phyloP scores from a whole-genome alignment of 2,797 vertebrate genomes.

The Xenopus petersii region DNA sequence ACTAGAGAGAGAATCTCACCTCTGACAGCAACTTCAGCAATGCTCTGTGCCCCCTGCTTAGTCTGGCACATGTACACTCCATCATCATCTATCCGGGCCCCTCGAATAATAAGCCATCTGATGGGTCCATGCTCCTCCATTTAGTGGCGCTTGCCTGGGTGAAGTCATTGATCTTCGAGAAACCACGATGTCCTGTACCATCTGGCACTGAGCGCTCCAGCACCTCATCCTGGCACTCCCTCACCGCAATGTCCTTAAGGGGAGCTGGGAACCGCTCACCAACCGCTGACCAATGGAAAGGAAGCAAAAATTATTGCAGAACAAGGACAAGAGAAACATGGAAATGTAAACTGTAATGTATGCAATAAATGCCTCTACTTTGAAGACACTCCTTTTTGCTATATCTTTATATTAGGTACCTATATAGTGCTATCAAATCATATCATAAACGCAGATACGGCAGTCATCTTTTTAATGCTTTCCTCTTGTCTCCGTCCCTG shows the following conservation, averaged over 20 bases:
- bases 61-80: constrained; percentile 97
- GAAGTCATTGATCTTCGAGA: constrained; percentile 89
- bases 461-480: no score
- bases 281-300: constrained; percentile 70
- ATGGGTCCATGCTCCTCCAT: constrained; percentile 90
- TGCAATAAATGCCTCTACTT: no score
- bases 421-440: no score
- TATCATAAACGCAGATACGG: no score
- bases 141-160: constrained; percentile 91
- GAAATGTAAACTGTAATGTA: no score
- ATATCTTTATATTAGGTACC: no score
- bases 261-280: constrained; percentile 85
- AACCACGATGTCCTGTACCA: constrained; percentile 91
- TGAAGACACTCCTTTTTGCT: no score
- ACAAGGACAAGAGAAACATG: no score
- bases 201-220: constrained; percentile 95
- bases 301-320: not conserved
- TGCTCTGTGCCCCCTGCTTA: constrained; percentile 89
- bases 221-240: constrained; percentile 83
- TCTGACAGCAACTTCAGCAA: constrained; percentile 93
- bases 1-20: constrained; percentile 64
- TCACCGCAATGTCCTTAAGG: constrained; percentile 87
- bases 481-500: no score
- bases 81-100: constrained; percentile 87
- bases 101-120: constrained; percentile 85